Evolutionary conservation across 2,797 vertebrate genomes (phyloP).

Genomic region (Myioborus miniatus): DNA sequence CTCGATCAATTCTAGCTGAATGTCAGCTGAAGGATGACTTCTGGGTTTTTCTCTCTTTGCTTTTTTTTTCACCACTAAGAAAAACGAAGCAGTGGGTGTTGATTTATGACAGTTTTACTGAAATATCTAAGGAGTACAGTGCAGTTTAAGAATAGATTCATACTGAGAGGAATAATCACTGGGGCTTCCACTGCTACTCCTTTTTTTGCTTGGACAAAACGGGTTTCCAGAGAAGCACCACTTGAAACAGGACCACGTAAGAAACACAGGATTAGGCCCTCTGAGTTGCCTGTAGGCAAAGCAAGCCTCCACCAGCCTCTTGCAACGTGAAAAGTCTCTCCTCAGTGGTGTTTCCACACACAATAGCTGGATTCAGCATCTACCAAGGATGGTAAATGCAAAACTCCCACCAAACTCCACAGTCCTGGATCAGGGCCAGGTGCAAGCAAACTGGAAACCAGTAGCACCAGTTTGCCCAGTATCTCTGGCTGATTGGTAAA

Average conservation of each 20-base stretch:
- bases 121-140: conserved; percentile 64
- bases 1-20: conserved; percentile 59
- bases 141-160: conserved; percentile 69
- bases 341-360: background rate
- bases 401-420: background rate
- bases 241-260: background rate
- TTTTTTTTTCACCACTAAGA: conserved; percentile 27
- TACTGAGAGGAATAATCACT: background rate
- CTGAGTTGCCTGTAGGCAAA: background rate
- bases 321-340: background rate
- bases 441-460: background rate
- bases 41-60: background rate
- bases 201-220: background rate
- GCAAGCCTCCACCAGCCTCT: background rate
- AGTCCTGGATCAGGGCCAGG: background rate
- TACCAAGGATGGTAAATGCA: background rate
- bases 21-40: conserved; percentile 54
- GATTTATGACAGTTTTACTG: conserved; percentile 66
- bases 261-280: background rate
- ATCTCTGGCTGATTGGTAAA: background rate
- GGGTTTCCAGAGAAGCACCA: background rate
- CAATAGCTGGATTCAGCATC: background rate
- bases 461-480: background rate
- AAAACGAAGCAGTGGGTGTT: conserved; percentile 59
- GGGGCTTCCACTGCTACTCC: background rate